Conservation (phyloP, 2,113 vertebrate species). For the Aspiorhynchus laticeps region DNA sequence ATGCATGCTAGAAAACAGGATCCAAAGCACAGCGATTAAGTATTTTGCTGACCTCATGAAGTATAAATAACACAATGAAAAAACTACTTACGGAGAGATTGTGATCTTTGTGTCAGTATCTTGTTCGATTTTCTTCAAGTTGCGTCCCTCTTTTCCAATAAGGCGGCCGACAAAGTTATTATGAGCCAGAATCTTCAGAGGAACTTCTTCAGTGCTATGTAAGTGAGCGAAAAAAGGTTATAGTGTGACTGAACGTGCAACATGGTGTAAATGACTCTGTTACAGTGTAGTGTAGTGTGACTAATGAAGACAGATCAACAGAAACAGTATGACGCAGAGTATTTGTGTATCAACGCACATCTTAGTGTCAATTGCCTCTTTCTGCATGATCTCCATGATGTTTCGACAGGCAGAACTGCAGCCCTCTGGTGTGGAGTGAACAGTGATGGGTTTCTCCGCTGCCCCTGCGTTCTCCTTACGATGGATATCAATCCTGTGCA, state of each 20-base stretch:
- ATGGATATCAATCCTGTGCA: conserved; percentile 93
- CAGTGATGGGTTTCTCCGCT: conserved; percentile 96
- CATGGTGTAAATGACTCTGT: neutral
- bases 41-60: neutral
- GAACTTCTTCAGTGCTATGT: conserved; percentile 93
- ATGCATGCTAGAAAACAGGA: neutral
- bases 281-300: neutral
- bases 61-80: neutral
- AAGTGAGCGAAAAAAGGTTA: neutral
- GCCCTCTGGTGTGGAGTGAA: conserved; percentile 95
- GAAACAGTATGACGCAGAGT: neutral
- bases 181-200: conserved; percentile 96
- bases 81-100: conserved; percentile 92
- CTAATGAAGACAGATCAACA: neutral
- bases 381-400: conserved; percentile 99
- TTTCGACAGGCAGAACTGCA: conserved; percentile 92
- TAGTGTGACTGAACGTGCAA: neutral
- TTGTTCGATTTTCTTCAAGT: conserved; percentile 97
- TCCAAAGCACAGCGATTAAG: neutral
- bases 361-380: conserved; percentile 96
- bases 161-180: conserved; percentile 97
- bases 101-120: conserved; percentile 98
- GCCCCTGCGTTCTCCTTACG: conserved; percentile 97
- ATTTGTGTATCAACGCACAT: conserved; percentile 82
- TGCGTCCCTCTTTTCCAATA: conserved; percentile 97